These are phyloP conservation scores for Crossaster papposus DNA, from an alignment of 53 echinoderm and acorn worm genomes.

Conservation along the genomic window DNA sequence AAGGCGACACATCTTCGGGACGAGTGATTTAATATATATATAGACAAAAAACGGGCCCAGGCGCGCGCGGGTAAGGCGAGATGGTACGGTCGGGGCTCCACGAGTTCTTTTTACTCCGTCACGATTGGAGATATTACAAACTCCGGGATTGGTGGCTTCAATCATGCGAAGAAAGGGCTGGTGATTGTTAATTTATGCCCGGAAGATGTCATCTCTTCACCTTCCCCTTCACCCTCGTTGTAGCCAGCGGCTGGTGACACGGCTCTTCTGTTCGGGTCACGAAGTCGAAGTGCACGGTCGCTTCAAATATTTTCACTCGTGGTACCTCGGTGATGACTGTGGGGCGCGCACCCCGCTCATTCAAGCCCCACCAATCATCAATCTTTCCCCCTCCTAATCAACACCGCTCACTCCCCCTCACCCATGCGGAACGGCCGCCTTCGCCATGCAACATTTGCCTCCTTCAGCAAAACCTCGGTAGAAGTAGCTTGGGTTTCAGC, in stretches of 20 bases:
- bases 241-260: constrained; percentile 28
- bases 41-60: constrained; percentile 10
- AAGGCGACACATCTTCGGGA: constrained; percentile 13
- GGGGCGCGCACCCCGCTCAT: not conserved
- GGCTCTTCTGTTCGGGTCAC: constrained; percentile 59
- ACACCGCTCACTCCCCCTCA: constrained; percentile 5
- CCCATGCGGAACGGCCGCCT: constrained; percentile 43
- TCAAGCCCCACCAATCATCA: not conserved
- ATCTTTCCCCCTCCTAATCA: constrained; percentile 38
- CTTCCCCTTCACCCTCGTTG: not conserved
- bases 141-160: not conserved
- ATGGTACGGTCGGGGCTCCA: not conserved
- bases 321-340: constrained; percentile 13
- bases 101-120: constrained; percentile 53
- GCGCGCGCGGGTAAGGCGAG: constrained; percentile 35
- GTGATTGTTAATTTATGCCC: constrained; percentile 53
- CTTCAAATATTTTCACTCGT: not conserved
- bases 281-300: constrained; percentile 26
- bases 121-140: constrained; percentile 51
- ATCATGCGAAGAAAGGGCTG: not conserved
- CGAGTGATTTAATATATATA: constrained; percentile 45
- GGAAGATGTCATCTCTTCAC: not conserved
- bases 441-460: constrained; percentile 35
- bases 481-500: constrained; percentile 35
- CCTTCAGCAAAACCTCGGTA: not conserved